Conservation (phyloP, 2,888 invertebrate genomes). For the Folsomia candida region DNA sequence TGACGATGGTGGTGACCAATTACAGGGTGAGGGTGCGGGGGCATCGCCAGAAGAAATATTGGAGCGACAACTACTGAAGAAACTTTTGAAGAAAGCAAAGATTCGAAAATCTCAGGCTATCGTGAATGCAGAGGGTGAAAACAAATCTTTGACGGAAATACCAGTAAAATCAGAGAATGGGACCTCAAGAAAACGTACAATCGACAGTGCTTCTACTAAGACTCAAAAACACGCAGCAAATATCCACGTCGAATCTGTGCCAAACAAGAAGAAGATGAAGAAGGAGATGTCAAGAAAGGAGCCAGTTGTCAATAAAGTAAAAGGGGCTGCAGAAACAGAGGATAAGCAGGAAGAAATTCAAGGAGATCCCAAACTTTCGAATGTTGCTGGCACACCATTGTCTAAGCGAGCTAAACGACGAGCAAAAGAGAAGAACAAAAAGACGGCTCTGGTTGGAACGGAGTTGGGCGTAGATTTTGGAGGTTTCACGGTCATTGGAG, state of each 20-base stretch:
- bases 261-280: not conserved
- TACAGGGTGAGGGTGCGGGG: not conserved
- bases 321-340: no score
- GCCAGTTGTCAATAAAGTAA: not conserved
- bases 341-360: slow-evolving; percentile 36
- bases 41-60: not conserved
- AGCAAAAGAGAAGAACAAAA: slow-evolving; percentile 45
- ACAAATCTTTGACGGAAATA: not conserved
- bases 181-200: not conserved
- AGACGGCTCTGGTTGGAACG: slow-evolving; percentile 12
- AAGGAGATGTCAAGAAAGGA: slow-evolving; percentile 2
- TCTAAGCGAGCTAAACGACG: not conserved
- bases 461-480: slow-evolving; percentile 50
- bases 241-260: not conserved
- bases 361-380: slow-evolving; percentile 57
- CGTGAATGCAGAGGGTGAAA: not conserved
- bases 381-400: slow-evolving; percentile 52
- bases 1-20: not conserved
- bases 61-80: slow-evolving; percentile 24
- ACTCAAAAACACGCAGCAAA: no score
- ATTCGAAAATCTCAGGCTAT: slow-evolving; percentile 26
- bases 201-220: not conserved
- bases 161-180: not conserved
- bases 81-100: slow-evolving; percentile 34
- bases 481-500: slow-evolving; percentile 68